Evolutionary conservation across 2,797 vertebrate species (phyloP).

Genomic region (Trachurus trachurus): DNA sequence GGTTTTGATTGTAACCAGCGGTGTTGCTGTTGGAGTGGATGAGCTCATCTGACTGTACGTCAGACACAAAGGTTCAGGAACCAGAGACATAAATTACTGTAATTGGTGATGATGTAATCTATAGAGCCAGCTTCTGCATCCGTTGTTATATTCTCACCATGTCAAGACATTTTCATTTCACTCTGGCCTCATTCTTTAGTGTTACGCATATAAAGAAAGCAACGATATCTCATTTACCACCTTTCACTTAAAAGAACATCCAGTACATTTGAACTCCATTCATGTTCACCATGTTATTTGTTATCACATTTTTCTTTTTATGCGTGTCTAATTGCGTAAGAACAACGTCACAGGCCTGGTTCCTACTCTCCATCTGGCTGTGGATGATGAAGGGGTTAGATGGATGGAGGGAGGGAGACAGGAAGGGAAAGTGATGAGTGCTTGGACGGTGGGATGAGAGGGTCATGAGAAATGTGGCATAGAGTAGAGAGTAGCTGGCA

Average conservation of each 20-base stretch:
- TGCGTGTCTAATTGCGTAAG: slow-evolving; percentile 43
- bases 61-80: background rate
- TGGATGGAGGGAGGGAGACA: slow-evolving; percentile 18
- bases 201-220: background rate
- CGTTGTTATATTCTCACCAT: background rate
- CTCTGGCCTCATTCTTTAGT: background rate
- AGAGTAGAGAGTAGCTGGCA: background rate
- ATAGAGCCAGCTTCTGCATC: background rate
- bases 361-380: slow-evolving; percentile 41
- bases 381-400: slow-evolving; percentile 18
- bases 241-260: background rate
- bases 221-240: too few species aligned
- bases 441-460: slow-evolving; percentile 29
- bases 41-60: background rate
- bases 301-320: slow-evolving; percentile 8
- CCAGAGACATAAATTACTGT: background rate
- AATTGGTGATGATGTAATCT: background rate
- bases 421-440: slow-evolving; percentile 8
- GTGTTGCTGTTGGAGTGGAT: background rate
- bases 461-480: slow-evolving; percentile 7
- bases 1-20: background rate
- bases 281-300: slow-evolving; percentile 1
- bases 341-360: slow-evolving; percentile 37
- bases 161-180: background rate
- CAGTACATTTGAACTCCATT: slow-evolving; percentile 8